These are phyloP conservation scores for Thaleichthys pacificus DNA, from an alignment of 2,797 vertebrate species.

Conservation along the genomic window DNA sequence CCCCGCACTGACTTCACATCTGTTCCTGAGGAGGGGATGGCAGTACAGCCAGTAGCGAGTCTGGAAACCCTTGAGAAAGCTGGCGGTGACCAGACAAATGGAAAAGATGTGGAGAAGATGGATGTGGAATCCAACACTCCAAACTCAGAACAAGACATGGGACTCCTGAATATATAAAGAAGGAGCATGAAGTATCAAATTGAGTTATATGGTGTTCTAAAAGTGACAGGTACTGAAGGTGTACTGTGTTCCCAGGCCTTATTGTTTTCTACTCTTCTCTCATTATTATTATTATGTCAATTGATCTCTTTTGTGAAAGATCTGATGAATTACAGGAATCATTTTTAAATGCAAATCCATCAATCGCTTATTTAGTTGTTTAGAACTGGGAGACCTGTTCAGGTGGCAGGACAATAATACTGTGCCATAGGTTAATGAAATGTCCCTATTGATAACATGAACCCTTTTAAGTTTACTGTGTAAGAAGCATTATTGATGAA, in stretches of 20 bases:
- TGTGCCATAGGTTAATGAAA: no score
- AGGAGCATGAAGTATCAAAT: neutral
- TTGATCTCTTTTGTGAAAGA: neutral
- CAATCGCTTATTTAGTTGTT: no score
- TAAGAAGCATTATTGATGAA: neutral
- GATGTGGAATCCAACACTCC: slow-evolving; percentile 54
- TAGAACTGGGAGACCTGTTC: no score
- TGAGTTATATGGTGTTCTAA: neutral
- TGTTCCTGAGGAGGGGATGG: slow-evolving; percentile 41
- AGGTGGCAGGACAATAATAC: no score
- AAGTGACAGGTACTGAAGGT: slow-evolving; percentile 47
- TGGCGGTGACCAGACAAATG: slow-evolving; percentile 49
- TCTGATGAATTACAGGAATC: no score
- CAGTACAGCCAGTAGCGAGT: slow-evolving; percentile 4
- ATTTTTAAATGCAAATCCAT: no score
- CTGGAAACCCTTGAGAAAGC: slow-evolving; percentile 39
- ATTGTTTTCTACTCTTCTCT: slow-evolving; percentile 32
- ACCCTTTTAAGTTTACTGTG: slow-evolving; percentile 35
- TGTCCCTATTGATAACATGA: no score
- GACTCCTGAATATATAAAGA: slow-evolving; percentile 44
- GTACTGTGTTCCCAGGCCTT: slow-evolving; percentile 60
- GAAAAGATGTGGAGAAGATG: slow-evolving; percentile 55
- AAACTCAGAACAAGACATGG: slow-evolving; percentile 35
- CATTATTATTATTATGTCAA: neutral
- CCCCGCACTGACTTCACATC: slow-evolving; percentile 69